Conservation (phyloP, 2,797 vertebrate genomes). For the Neoniphon sammara region DNA sequence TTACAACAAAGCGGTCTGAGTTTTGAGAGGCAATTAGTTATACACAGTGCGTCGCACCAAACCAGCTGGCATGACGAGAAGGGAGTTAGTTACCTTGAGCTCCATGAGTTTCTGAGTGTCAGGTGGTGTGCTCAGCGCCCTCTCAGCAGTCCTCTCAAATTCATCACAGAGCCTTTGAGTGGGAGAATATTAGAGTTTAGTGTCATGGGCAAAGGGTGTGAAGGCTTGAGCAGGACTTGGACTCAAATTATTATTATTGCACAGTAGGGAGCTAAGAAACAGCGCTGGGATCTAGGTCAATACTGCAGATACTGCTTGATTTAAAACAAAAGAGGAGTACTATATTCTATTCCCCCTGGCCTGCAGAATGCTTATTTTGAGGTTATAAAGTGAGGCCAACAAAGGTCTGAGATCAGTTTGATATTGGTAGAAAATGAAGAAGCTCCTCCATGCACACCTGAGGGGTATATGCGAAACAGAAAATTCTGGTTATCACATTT, state of each 20-base stretch:
- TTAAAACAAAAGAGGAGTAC: neutral
- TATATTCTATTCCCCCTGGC: neutral
- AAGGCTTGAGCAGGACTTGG: neutral
- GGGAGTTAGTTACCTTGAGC: slow-evolving; percentile 83
- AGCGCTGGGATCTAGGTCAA: slow-evolving; percentile 16
- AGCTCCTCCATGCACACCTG: neutral
- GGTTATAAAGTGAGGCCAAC: neutral
- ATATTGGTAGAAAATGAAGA: neutral
- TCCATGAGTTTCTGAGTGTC: slow-evolving; percentile 89
- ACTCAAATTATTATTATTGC: slow-evolving; percentile 27
- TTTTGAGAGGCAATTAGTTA: neutral
- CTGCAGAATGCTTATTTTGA: neutral
- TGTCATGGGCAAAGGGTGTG: slow-evolving; percentile 3
- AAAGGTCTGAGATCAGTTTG: neutral
- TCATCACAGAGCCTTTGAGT: slow-evolving; percentile 86
- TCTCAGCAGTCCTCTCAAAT: slow-evolving; percentile 89
- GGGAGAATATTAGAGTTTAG: slow-evolving; percentile 18
- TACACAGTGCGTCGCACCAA: neutral
- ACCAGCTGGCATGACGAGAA: neutral
- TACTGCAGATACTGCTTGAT: slow-evolving; percentile 14
- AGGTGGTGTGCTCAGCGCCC: slow-evolving; percentile 84
- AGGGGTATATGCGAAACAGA: neutral
- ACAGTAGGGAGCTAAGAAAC: neutral
- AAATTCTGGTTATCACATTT: neutral
- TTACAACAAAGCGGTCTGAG: too few species aligned